Evolutionary conservation across 2,797 vertebrate genomes (phyloP).

Genomic region (Dromococcyx pavoninus): DNA sequence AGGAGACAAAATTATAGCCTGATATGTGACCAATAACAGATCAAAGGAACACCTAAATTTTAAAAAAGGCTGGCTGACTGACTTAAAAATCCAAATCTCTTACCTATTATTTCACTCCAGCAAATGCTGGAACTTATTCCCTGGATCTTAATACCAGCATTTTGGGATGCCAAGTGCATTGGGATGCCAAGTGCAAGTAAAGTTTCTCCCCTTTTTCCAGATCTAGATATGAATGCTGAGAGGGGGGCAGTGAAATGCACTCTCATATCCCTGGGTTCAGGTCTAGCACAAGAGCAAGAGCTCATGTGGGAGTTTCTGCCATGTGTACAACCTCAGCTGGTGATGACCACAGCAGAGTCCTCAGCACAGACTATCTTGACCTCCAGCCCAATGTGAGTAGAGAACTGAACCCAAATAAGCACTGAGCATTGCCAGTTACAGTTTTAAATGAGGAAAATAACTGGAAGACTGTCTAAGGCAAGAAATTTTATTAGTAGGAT

Average conservation of each 20-base stretch:
- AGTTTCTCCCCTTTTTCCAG: background rate
- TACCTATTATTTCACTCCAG: background rate
- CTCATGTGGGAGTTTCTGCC: background rate
- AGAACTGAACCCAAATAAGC: background rate
- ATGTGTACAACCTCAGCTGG: background rate
- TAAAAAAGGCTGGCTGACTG: background rate
- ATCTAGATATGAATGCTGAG: background rate
- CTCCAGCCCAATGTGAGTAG: background rate
- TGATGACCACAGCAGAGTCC: background rate
- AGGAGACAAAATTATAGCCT: background rate
- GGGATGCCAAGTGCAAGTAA: too few species aligned
- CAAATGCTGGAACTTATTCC: background rate
- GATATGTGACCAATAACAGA: background rate
- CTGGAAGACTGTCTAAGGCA: background rate
- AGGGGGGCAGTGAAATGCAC: background rate
- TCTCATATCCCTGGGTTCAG: background rate
- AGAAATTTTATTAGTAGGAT: background rate
- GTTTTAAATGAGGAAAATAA: background rate
- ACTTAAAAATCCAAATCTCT: background rate
- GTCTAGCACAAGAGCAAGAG: background rate
- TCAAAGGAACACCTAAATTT: background rate
- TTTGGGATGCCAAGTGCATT: background rate
- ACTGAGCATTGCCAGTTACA: background rate
- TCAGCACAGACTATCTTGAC: background rate
- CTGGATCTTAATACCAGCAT: background rate